phyloP scores from a whole-genome alignment of 2,113 vertebrate species.

The Osmerus mordax region DNA sequence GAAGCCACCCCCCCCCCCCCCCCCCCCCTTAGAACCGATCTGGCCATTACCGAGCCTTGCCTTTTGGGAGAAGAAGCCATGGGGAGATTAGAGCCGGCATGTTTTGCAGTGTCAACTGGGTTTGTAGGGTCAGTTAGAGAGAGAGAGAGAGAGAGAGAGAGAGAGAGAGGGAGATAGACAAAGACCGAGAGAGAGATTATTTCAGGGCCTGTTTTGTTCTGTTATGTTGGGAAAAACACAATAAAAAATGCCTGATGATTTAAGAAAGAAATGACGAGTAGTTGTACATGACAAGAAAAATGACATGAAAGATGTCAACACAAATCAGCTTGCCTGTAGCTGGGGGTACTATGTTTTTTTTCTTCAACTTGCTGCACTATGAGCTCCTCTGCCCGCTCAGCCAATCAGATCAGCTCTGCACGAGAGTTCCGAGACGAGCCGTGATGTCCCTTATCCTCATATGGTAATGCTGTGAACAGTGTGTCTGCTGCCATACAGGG shows the following conservation, averaged over 20 bases:
- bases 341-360: too few relatives aligned
- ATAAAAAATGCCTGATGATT: too few relatives aligned
- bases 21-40: conserved; percentile 37
- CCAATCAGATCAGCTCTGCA: neutral
- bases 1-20: conserved; percentile 25
- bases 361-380: neutral
- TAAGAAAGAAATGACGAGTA: too few relatives aligned
- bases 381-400: neutral
- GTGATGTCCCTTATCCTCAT: conserved; percentile 58
- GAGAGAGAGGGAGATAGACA: too few relatives aligned
- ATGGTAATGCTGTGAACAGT: conserved; percentile 67
- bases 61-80: conserved; percentile 39
- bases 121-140: conserved; percentile 27
- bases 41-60: conserved; percentile 28
- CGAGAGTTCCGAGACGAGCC: conserved; percentile 20
- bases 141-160: too few relatives aligned
- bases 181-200: too few relatives aligned
- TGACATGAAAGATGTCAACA: too few relatives aligned
- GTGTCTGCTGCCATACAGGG: conserved; percentile 60
- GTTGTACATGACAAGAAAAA: too few relatives aligned
- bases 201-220: too few relatives aligned
- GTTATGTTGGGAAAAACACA: neutral
- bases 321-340: too few relatives aligned
- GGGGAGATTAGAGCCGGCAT: conserved; percentile 36
- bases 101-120: conserved; percentile 46